These are phyloP conservation scores for Psammodynastes pulverulentus DNA, from an alignment of 2,113 vertebrate genomes.

Conservation along the genomic window DNA sequence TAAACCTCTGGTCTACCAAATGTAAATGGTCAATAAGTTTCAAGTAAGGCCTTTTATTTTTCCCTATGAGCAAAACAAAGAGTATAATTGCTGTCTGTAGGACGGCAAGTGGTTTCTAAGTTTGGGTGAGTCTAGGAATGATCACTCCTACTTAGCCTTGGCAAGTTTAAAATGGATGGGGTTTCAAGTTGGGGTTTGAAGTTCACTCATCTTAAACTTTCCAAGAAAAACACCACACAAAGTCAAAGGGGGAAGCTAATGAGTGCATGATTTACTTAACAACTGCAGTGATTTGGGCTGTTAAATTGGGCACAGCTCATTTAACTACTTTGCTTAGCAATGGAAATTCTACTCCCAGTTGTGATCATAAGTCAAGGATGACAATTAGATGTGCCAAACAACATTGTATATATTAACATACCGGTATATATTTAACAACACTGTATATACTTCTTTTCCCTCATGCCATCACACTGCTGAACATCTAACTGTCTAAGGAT, in stretches of 20 bases:
- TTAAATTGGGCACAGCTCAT: not conserved
- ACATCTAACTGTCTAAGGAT: not conserved
- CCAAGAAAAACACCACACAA: not conserved
- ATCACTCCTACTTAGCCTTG: not conserved
- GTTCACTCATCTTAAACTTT: not conserved
- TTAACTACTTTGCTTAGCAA: not conserved
- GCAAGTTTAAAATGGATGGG: not conserved
- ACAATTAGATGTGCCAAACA: not conserved
- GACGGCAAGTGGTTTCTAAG: not conserved
- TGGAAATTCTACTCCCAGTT: not conserved
- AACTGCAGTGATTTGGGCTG: not conserved
- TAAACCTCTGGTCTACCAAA: not conserved
- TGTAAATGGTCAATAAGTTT: not conserved
- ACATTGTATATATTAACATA: not conserved
- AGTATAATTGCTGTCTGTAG: not conserved
- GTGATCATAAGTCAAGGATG: not conserved
- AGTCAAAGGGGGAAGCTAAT: not conserved
- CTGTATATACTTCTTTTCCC: not conserved
- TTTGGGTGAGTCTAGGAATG: not conserved
- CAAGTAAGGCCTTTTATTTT: not conserved
- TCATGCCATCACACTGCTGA: not conserved
- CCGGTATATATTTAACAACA: too few species aligned
- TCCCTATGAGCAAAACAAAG: not conserved
- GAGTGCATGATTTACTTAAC: not conserved
- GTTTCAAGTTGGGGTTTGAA: not conserved